Evolutionary conservation across 2,888 invertebrate species (phyloP).

Genomic region (Sinhomidia bicolor): DNA sequence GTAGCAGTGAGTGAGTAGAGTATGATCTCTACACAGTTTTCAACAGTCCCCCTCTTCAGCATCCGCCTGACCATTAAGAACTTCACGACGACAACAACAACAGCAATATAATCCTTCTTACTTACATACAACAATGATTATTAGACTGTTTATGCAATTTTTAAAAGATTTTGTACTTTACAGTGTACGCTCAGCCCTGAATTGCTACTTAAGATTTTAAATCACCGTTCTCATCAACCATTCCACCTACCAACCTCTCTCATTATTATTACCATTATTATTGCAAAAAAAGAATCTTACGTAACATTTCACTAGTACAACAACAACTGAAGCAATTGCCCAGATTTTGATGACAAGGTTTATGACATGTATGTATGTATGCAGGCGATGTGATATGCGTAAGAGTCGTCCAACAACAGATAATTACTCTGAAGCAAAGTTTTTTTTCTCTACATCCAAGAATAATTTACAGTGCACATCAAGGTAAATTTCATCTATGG

Average conservation of each 20-base stretch:
- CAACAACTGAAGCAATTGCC: constrained; percentile 26
- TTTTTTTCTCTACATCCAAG: neutral
- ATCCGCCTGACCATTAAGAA: neutral
- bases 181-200: neutral
- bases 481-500: neutral
- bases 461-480: constrained; percentile 7
- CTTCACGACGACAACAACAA: constrained; percentile 12
- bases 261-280: constrained; percentile 37
- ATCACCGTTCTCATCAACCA: constrained; percentile 55
- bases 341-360: constrained; percentile 61
- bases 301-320: constrained; percentile 21
- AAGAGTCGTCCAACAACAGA: constrained; percentile 8
- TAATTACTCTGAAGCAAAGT: constrained; percentile 43
- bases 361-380: constrained; percentile 35
- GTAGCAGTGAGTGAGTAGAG: too few species aligned
- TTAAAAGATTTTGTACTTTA: constrained; percentile 34
- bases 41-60: neutral
- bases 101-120: constrained; percentile 37
- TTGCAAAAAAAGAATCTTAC: constrained; percentile 28
- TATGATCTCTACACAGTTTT: neutral
- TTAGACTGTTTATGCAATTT: constrained; percentile 36
- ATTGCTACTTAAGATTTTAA: constrained; percentile 35
- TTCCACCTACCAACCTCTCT: constrained; percentile 37
- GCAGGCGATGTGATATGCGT: neutral
- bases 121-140: neutral